Evolutionary conservation across 1,140 invertebrate species (phyloP).

Genomic region (Leguminivora glycinivorella): DNA sequence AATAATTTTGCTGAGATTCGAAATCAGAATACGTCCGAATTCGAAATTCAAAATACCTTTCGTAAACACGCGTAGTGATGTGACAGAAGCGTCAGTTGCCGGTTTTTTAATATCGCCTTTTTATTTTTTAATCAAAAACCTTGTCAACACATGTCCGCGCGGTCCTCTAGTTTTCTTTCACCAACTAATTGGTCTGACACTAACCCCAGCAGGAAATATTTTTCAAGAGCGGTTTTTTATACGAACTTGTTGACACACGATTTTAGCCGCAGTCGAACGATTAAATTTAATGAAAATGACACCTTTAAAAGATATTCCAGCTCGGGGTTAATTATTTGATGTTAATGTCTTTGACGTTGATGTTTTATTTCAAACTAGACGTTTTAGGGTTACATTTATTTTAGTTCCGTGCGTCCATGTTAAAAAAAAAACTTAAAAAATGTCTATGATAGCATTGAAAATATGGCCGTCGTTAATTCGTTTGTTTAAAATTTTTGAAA

Average conservation of each 20-base stretch:
- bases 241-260: conserved; percentile 60
- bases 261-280: conserved; percentile 45
- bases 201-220: conserved; percentile 44
- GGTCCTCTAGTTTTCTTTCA: conserved; percentile 59
- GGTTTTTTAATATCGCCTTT: conserved; percentile 34
- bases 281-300: conserved; percentile 62
- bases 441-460: not conserved
- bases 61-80: conserved; percentile 3
- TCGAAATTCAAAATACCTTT: conserved; percentile 3
- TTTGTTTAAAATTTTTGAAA: conserved; percentile 78
- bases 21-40: not conserved
- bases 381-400: conserved; percentile 3
- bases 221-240: conserved; percentile 49
- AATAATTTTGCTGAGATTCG: not conserved
- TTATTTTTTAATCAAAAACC: conserved; percentile 68
- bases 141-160: conserved; percentile 58
- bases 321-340: conserved; percentile 26
- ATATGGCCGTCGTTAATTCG: conserved; percentile 59
- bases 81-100: conserved; percentile 16
- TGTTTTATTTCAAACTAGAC: conserved; percentile 18
- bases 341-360: conserved; percentile 12
- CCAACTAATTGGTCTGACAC: conserved; percentile 74
- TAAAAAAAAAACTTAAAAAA: conserved; percentile 31
- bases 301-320: conserved; percentile 36
- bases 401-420: not conserved